Evolutionary conservation across 2,888 invertebrate genomes (phyloP).

Genomic region (Xylophagus ater): DNA sequence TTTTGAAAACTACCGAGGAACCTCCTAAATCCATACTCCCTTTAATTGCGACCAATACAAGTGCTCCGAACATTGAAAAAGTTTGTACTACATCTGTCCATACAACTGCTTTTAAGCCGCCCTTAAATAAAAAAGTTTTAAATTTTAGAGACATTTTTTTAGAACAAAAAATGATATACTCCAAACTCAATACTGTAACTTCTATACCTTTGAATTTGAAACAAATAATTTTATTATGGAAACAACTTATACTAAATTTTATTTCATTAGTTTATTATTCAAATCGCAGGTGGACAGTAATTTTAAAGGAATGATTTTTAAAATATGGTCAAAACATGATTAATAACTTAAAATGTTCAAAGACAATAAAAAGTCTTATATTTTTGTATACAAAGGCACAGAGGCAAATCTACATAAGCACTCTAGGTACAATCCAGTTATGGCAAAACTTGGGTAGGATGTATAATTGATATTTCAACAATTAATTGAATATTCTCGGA

Average conservation of each 20-base stretch:
- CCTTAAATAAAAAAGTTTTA: slow-evolving; percentile 38
- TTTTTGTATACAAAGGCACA: too few relatives aligned
- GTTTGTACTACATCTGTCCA: slow-evolving; percentile 73
- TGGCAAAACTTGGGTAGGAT: too few relatives aligned
- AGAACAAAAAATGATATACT: neutral
- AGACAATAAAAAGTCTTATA: too few relatives aligned
- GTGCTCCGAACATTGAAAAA: slow-evolving; percentile 63
- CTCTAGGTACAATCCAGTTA: too few relatives aligned
- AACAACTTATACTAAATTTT: neutral
- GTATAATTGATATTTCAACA: too few relatives aligned
- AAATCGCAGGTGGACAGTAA: too few relatives aligned
- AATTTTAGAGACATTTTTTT: slow-evolving; percentile 1
- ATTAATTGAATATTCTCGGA: too few relatives aligned
- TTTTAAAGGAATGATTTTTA: too few relatives aligned
- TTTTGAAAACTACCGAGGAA: slow-evolving; percentile 49
- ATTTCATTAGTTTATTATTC: neutral
- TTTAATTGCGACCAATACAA: slow-evolving; percentile 60
- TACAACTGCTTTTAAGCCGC: slow-evolving; percentile 67
- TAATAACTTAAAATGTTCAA: too few relatives aligned
- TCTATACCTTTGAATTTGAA: too few relatives aligned
- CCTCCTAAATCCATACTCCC: slow-evolving; percentile 66
- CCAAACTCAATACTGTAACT: neutral
- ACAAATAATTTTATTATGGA: neutral
- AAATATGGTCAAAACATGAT: too few relatives aligned
- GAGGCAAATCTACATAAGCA: too few relatives aligned